phyloP scores from a whole-genome alignment of 2,888 invertebrate species.

The Drosophila dives region DNA sequence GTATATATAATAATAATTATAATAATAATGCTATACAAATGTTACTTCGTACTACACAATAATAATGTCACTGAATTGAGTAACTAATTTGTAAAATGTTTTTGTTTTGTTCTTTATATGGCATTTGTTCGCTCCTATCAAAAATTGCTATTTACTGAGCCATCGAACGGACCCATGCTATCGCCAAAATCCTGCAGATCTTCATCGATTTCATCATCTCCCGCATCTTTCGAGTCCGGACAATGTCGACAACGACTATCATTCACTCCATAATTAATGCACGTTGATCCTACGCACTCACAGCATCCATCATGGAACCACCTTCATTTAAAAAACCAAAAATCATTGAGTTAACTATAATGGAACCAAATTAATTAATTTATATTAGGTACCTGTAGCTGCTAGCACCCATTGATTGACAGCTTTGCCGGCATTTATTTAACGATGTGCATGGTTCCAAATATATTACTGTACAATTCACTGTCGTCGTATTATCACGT shows the following conservation, averaged over 20 bases:
- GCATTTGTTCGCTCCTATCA: conserved; percentile 66
- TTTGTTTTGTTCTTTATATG: conserved; percentile 60
- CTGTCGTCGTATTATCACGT: conserved; percentile 86
- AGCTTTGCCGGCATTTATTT: conserved; percentile 93
- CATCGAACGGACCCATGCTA: conserved; percentile 86
- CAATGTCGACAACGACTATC: conserved; percentile 91
- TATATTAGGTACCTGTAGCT: conserved; percentile 81
- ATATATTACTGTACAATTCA: conserved; percentile 96
- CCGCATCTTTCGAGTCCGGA: conserved; percentile 88
- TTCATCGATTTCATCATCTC: conserved; percentile 83
- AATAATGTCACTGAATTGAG: conserved; percentile 78
- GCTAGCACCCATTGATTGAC: conserved; percentile 86
- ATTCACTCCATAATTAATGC: conserved; percentile 95
- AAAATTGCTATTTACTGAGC: conserved; percentile 82
- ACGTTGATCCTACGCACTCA: conserved; percentile 95
- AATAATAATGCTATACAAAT: conserved; percentile 78
- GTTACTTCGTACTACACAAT: conserved; percentile 76
- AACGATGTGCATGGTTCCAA: conserved; percentile 95
- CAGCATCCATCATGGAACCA: conserved; percentile 99
- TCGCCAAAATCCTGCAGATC: conserved; percentile 87
- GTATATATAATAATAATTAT: conserved; percentile 64
- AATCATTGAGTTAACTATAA: neutral
- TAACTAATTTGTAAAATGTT: conserved; percentile 74
- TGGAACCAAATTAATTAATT: neutral
- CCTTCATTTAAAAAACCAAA: conserved; percentile 48